Evolutionary conservation across 2,113 vertebrate species (phyloP).

Genomic region (Pterocles burchelli): DNA sequence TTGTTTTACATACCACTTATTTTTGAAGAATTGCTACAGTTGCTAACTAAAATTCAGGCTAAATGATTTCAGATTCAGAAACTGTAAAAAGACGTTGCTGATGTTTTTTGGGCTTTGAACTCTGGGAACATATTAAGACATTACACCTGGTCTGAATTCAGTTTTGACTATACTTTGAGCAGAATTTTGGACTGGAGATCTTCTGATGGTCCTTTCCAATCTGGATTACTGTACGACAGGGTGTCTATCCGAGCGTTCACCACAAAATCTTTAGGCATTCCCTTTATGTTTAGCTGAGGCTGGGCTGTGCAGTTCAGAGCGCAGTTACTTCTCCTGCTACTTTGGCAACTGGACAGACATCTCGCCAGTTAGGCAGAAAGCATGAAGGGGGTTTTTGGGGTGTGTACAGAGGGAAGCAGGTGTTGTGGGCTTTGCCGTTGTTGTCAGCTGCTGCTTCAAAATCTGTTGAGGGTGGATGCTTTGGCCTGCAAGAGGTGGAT

Average conservation of each 20-base stretch:
- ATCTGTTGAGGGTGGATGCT: background rate
- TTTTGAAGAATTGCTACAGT: background rate
- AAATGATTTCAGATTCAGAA: background rate
- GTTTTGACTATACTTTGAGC: background rate
- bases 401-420: background rate
- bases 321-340: background rate
- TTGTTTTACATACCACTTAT: background rate
- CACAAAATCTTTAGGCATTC: background rate
- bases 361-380: background rate
- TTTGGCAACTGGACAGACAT: background rate
- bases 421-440: background rate
- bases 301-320: background rate
- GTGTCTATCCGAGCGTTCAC: background rate
- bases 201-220: background rate
- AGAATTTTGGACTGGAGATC: background rate
- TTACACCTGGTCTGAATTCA: background rate
- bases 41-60: background rate
- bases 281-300: background rate
- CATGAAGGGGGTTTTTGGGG: accelerated
- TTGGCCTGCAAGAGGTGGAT: background rate
- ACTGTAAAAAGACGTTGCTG: background rate
- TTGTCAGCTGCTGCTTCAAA: background rate
- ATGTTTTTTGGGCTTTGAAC: background rate
- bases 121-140: background rate
- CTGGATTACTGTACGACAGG: background rate